Percentiles rank a stretch among this genome's conserved stretches.
phyloP scores from a whole-genome alignment of 2,888 invertebrate genomes.

The Lepidocyrtinus sp. region DNA sequence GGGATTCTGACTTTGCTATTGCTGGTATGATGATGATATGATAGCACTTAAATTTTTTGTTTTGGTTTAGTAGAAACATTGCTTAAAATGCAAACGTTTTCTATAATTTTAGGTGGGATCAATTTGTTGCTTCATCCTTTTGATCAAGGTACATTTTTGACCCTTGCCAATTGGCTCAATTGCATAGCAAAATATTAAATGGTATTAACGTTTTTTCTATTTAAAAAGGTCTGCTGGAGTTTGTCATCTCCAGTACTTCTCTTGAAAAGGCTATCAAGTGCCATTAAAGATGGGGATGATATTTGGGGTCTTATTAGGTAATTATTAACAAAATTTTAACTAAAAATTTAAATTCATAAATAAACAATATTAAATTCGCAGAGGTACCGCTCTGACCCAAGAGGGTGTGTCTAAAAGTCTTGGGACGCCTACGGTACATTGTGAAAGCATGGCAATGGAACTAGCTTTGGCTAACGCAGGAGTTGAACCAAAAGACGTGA shows the following conservation, averaged over 20 bases:
- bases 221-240: slow-evolving; percentile 23
- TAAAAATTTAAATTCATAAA: too few relatives aligned
- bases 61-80: too few relatives aligned
- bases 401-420: slow-evolving; percentile 71
- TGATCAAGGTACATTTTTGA: too few relatives aligned
- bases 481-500: slow-evolving; percentile 42
- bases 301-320: slow-evolving; percentile 50
- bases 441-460: slow-evolving; percentile 53
- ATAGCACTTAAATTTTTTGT: too few relatives aligned
- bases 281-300: slow-evolving; percentile 44
- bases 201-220: too few relatives aligned
- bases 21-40: too few relatives aligned
- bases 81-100: too few relatives aligned
- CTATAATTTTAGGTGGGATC: too few relatives aligned
- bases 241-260: slow-evolving; percentile 56
- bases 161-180: too few relatives aligned
- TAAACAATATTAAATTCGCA: too few relatives aligned
- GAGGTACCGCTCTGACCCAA: slow-evolving; percentile 71
- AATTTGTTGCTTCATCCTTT: slow-evolving; percentile 53
- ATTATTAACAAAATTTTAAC: too few relatives aligned
- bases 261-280: slow-evolving; percentile 54
- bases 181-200: too few relatives aligned
- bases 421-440: slow-evolving; percentile 65
- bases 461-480: slow-evolving; percentile 50
- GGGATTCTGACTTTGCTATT: slow-evolving; percentile 49